Conservation (phyloP, 2,797 vertebrate genomes). For the Meriones psammophilus region DNA sequence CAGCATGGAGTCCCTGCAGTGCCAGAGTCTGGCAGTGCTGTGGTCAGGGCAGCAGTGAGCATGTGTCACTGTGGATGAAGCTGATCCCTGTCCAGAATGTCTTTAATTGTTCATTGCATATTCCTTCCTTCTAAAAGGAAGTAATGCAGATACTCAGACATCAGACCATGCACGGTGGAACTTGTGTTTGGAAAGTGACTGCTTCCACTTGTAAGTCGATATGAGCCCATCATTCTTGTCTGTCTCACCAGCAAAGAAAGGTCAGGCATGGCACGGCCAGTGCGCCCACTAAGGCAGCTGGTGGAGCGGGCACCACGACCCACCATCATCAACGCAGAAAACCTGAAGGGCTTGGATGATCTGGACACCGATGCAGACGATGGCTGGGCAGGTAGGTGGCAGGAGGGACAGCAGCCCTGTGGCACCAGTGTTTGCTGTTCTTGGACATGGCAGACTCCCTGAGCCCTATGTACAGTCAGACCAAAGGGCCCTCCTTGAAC, state of each 20-base stretch:
- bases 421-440: accelerated
- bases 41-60: background rate
- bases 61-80: accelerated
- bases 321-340: constrained; percentile 97
- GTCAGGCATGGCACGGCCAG: constrained; percentile 88
- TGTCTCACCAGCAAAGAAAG: constrained; percentile 91
- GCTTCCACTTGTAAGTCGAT: background rate
- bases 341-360: constrained; percentile 97
- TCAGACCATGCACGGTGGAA: background rate
- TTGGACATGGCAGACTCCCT: accelerated
- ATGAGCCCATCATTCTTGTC: background rate
- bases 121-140: background rate
- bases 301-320: constrained; percentile 92
- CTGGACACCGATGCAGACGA: constrained; percentile 97
- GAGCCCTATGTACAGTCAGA: accelerated
- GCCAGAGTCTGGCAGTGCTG: background rate
- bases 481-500: accelerated
- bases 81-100: background rate
- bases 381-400: constrained; percentile 93
- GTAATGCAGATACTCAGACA: background rate
- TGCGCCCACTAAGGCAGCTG: constrained; percentile 93
- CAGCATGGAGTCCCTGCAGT: accelerated
- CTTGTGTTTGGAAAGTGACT: background rate
- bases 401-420: too few species aligned
- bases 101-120: accelerated